These are phyloP conservation scores for Epinotia nisella DNA, from an alignment of 2,888 invertebrate genomes.

Conservation along the genomic window DNA sequence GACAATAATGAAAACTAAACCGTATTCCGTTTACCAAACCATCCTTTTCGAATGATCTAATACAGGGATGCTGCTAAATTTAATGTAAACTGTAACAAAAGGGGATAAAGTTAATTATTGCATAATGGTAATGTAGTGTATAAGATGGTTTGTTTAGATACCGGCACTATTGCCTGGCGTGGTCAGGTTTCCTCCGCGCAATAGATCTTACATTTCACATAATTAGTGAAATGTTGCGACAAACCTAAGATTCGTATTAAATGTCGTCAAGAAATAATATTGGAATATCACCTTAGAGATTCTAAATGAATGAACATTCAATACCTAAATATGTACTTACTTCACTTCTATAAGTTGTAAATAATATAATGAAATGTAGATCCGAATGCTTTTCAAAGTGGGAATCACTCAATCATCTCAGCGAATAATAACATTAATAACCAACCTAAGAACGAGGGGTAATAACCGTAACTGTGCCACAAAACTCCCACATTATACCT, in stretches of 20 bases:
- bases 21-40: slow-evolving; percentile 47
- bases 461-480: slow-evolving; percentile 40
- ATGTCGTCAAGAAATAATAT: slow-evolving; percentile 35
- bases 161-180: slow-evolving; percentile 51
- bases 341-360: background rate
- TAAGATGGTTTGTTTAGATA: slow-evolving; percentile 50
- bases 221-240: slow-evolving; percentile 57
- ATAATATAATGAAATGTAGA: slow-evolving; percentile 2
- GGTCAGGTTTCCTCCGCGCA: slow-evolving; percentile 66
- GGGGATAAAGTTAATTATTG: slow-evolving; percentile 51
- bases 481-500: slow-evolving; percentile 46
- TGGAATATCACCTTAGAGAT: slow-evolving; percentile 32
- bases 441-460: slow-evolving; percentile 25
- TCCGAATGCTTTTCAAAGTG: slow-evolving; percentile 6
- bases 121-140: slow-evolving; percentile 46
- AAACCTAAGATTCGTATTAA: slow-evolving; percentile 50
- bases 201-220: slow-evolving; percentile 52
- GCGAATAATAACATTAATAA: slow-evolving; percentile 23
- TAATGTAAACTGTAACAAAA: slow-evolving; percentile 46
- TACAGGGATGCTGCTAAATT: slow-evolving; percentile 33
- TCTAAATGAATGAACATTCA: background rate
- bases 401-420: slow-evolving; percentile 41
- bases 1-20: slow-evolving; percentile 47
- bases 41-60: slow-evolving; percentile 40
- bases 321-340: too few species aligned